phyloP scores from a whole-genome alignment of 1,140 invertebrate species.

The Bombyx mori region ASM3026992v2 NC_085120.1:10619001-10619500 shows the following conservation, averaged over 20 bases:
- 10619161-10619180: no score
- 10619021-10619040: no score
- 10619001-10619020: no score
- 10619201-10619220: no score
- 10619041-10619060: no score
- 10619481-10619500: slow-evolving; percentile 40
- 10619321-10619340: slow-evolving; percentile 7
- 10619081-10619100: no score
- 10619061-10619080: no score
- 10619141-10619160: no score
- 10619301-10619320: slow-evolving; percentile 9
- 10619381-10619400: not conserved
- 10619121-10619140: no score
- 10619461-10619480: slow-evolving; percentile 38
- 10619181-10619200: no score
- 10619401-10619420: slow-evolving; percentile 5
- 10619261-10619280: slow-evolving; percentile 6
- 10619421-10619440: slow-evolving; percentile 9
- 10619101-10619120: no score
- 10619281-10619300: slow-evolving; percentile 12
- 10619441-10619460: slow-evolving; percentile 21
- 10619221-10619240: no score
- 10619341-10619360: slow-evolving; percentile 5
- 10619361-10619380: not conserved
- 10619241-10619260: not conserved